These are phyloP conservation scores for Vidua chalybeata DNA, from an alignment of 2,113 vertebrate genomes.

Conservation along the genomic window DNA sequence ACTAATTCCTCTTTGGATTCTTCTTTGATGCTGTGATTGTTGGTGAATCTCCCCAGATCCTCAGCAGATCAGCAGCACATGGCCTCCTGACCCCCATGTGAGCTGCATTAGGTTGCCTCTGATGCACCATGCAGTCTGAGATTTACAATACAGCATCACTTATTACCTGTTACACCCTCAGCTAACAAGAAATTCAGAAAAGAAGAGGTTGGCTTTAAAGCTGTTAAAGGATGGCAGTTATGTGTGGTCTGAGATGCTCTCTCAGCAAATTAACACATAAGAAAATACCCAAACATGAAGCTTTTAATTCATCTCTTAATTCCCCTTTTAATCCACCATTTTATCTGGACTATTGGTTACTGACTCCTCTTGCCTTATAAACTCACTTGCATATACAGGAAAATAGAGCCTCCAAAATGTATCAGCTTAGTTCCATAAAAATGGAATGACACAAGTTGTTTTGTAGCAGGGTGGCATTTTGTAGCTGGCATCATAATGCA, in stretches of 20 bases:
- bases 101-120: neutral
- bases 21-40: neutral
- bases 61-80: neutral
- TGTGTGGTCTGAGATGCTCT: neutral
- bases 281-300: neutral
- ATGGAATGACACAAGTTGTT: constrained; percentile 21
- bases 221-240: neutral
- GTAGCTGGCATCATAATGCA: constrained; percentile 41
- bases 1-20: neutral
- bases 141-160: neutral
- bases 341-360: neutral
- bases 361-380: neutral
- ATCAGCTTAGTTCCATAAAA: neutral
- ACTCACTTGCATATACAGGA: neutral
- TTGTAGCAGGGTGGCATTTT: constrained; percentile 35
- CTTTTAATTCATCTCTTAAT: neutral
- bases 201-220: neutral
- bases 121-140: neutral
- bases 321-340: neutral
- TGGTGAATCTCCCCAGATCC: neutral
- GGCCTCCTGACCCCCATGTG: neutral
- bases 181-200: neutral
- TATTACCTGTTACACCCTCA: neutral
- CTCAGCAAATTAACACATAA: neutral
- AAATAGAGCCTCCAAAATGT: neutral